Conservation (phyloP, 30 jellyfish, hydroid and myxozoan species). For the Aurelia sp. region DNA sequence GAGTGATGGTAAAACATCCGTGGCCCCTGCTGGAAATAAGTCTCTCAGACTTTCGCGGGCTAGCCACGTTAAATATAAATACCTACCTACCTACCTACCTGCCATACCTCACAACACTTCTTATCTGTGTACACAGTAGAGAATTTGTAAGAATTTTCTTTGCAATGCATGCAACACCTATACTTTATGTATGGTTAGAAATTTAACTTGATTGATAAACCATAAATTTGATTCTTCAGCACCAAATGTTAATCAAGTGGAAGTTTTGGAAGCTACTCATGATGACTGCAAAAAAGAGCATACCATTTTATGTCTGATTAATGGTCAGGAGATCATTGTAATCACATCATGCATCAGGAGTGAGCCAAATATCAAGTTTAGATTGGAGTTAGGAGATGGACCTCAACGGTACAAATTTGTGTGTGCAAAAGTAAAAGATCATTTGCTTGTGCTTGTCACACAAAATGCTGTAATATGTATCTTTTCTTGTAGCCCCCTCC, state of each 20-base stretch:
- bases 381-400: not conserved
- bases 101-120: too few relatives aligned
- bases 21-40: too few relatives aligned
- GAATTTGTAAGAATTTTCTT: too few relatives aligned
- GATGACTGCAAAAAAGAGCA: not conserved
- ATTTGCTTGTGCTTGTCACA: constrained; percentile 14
- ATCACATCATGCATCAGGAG: not conserved
- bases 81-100: too few relatives aligned
- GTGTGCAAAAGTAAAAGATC: constrained; percentile 29
- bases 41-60: too few relatives aligned
- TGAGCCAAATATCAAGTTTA: not conserved
- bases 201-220: too few relatives aligned
- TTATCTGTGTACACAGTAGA: too few relatives aligned
- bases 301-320: not conserved
- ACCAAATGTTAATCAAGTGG: not conserved
- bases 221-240: too few relatives aligned
- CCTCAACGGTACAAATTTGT: not conserved
- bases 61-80: too few relatives aligned
- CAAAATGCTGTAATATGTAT: constrained; percentile 21
- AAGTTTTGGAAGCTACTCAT: not conserved
- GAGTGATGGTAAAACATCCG: too few relatives aligned
- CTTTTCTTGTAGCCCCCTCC: not conserved
- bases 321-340: not conserved
- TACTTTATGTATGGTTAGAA: too few relatives aligned
- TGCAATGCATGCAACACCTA: too few relatives aligned